A percentile compares a stretch with the other conserved stretches of the same genome.
Evolutionary conservation across 64 coral and sea anemone genomes (phyloP).

Genomic region (Dendronephthya gigantea): DNA sequence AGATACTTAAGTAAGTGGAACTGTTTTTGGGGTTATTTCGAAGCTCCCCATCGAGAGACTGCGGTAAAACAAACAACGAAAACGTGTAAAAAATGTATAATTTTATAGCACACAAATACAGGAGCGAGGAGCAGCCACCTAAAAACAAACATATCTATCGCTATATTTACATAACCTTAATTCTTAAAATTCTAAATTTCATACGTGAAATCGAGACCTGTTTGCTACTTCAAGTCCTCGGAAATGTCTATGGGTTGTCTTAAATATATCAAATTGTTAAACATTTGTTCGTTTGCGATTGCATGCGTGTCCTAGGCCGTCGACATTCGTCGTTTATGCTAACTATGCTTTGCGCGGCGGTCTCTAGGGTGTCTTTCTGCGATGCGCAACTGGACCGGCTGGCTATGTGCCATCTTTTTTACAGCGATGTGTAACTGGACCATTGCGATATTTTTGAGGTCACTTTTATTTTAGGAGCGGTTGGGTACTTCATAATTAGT

Average conservation of each 20-base stretch:
- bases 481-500: not conserved
- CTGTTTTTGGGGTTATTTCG: no score
- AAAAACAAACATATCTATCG: not conserved
- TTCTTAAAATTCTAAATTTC: not conserved
- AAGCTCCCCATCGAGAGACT: not conserved
- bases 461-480: not conserved
- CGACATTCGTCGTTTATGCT: no score
- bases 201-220: not conserved
- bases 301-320: no score
- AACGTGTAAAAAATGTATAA: not conserved
- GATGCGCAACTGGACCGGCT: not conserved
- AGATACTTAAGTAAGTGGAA: not conserved
- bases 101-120: not conserved
- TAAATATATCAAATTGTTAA: not conserved
- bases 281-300: no score
- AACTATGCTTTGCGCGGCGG: not conserved
- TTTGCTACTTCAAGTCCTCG: not conserved
- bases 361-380: not conserved
- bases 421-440: slow-evolving; percentile 12
- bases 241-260: not conserved
- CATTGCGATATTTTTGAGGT: slow-evolving; percentile 13
- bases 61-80: not conserved
- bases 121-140: not conserved
- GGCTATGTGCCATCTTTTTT: not conserved
- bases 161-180: not conserved